Percentiles rank a stretch among this genome's conserved stretches.
Evolutionary conservation across 2,888 invertebrate species (phyloP).

Genomic region (Pemphredon lugubris): DNA sequence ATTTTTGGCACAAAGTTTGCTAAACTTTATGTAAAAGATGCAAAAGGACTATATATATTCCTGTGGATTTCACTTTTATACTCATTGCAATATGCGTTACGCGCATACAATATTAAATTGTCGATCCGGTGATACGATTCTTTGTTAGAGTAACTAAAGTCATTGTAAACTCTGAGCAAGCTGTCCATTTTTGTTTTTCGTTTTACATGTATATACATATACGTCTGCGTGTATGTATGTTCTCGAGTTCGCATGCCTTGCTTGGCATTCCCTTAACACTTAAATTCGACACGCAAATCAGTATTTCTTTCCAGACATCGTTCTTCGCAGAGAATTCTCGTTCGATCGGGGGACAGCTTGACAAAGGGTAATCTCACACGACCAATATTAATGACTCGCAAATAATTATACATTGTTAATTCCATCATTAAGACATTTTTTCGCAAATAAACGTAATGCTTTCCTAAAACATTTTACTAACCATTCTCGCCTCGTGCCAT

Average conservation of each 20-base stretch:
- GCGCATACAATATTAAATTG: slow-evolving; percentile 10
- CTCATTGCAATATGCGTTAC: slow-evolving; percentile 27
- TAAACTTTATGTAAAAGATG: slow-evolving; percentile 38
- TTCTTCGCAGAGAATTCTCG: background rate
- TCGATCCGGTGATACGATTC: slow-evolving; percentile 1
- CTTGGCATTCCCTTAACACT: slow-evolving; percentile 14
- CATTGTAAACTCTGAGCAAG: slow-evolving; percentile 77
- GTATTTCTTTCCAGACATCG: background rate
- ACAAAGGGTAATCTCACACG: slow-evolving; percentile 67
- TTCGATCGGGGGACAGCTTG: slow-evolving; percentile 70
- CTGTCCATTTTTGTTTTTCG: slow-evolving; percentile 61
- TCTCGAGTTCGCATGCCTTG: slow-evolving; percentile 21
- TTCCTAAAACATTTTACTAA: slow-evolving; percentile 77
- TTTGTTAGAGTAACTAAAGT: slow-evolving; percentile 28
- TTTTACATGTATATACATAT: too few relatives aligned
- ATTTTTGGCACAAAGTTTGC: slow-evolving; percentile 71
- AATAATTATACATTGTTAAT: slow-evolving; percentile 73
- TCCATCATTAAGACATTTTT: slow-evolving; percentile 67
- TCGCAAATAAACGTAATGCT: slow-evolving; percentile 79
- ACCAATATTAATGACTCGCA: slow-evolving; percentile 62
- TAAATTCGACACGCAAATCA: slow-evolving; percentile 3
- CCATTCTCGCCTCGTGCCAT: slow-evolving; percentile 67
- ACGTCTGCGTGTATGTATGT: too few relatives aligned
- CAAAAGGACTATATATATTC: slow-evolving; percentile 38
- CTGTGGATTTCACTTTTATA: slow-evolving; percentile 48